Evolutionary conservation across 2,888 invertebrate genomes (phyloP).

Genomic region (Acronicta psi): DNA sequence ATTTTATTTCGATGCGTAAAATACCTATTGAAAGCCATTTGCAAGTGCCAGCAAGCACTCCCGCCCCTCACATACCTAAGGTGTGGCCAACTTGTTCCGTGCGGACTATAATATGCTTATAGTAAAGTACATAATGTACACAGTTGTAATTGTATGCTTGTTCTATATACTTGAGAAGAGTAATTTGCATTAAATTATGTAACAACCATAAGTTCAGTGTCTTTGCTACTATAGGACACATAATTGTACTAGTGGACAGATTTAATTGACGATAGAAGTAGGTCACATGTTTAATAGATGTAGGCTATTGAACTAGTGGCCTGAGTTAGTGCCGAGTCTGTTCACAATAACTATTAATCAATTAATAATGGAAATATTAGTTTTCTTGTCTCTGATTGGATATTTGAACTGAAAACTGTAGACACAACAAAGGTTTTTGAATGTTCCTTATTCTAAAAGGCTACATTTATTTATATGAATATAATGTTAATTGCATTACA

Average conservation of each 20-base stretch:
- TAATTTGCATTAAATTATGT: background rate
- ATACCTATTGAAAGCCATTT: no score
- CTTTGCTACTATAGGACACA: no score
- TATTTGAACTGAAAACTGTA: background rate
- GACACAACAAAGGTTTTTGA: background rate
- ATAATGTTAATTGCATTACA: slow-evolving; percentile 6
- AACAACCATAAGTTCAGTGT: background rate
- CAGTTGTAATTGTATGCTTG: background rate
- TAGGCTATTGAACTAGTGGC: background rate
- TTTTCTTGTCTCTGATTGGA: slow-evolving; percentile 10
- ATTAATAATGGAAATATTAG: background rate
- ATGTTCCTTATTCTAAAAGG: background rate
- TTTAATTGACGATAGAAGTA: background rate
- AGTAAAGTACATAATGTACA: no score
- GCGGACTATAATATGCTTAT: no score
- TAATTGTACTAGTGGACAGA: background rate
- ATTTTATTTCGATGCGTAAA: no score
- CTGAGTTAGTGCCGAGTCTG: background rate
- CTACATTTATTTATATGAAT: background rate
- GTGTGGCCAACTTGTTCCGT: no score
- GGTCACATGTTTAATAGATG: background rate
- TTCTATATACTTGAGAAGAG: background rate
- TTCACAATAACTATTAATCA: slow-evolving; percentile 10
- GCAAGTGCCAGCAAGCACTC: no score
- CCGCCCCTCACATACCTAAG: no score